phyloP scores from a whole-genome alignment of 2,113 vertebrate genomes.

The Syngnathus floridae region DNA sequence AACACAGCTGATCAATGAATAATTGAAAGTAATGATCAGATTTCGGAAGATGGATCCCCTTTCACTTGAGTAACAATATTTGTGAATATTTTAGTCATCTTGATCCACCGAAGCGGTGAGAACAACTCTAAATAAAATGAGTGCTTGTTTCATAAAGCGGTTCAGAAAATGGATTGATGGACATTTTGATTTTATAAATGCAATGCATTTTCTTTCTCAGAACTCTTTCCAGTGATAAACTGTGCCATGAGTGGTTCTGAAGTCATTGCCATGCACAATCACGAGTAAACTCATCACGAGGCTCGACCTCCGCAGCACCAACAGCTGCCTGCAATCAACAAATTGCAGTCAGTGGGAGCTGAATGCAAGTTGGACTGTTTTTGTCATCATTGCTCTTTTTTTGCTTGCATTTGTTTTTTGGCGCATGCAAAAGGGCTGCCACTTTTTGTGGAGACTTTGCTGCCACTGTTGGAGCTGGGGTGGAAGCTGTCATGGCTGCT shows the following conservation, averaged over 20 bases:
- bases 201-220: background rate
- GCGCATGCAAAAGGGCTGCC: background rate
- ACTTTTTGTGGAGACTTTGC: slow-evolving; percentile 14
- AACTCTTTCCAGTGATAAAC: background rate
- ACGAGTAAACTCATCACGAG: slow-evolving; percentile 12
- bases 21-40: slow-evolving; percentile 31
- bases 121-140: background rate
- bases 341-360: slow-evolving; percentile 4
- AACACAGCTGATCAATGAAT: slow-evolving; percentile 54
- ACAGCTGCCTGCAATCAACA: slow-evolving; percentile 42
- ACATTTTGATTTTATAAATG: background rate
- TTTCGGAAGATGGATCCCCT: slow-evolving; percentile 16
- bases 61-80: background rate
- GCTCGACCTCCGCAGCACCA: slow-evolving; percentile 16
- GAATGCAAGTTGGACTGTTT: background rate
- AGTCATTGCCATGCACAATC: background rate
- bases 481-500: slow-evolving; percentile 37
- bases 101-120: background rate
- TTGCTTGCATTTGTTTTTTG: background rate
- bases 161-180: no score
- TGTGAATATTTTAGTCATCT: slow-evolving; percentile 10
- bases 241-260: background rate
- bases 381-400: background rate
- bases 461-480: slow-evolving; percentile 9
- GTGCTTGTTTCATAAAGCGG: background rate